Conservation (phyloP, 2,888 invertebrate genomes). For the Tipula unca region DNA sequence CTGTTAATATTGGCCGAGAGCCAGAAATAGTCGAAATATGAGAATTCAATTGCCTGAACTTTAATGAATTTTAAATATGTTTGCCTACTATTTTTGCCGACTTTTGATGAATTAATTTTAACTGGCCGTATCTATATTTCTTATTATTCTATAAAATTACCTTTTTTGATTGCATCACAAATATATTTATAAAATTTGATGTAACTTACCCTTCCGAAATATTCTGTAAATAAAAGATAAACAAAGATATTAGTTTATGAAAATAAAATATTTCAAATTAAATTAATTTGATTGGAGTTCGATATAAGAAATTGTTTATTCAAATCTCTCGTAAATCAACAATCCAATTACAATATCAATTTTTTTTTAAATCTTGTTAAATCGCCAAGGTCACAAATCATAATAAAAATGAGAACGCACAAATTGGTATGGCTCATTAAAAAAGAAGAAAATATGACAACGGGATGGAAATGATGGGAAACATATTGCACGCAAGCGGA, state of each 20-base stretch:
- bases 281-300: background rate
- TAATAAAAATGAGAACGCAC: background rate
- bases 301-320: too few species aligned
- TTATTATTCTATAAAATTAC: too few species aligned
- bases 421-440: background rate
- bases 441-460: background rate
- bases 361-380: background rate
- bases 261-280: background rate
- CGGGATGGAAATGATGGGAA: background rate
- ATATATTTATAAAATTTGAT: background rate
- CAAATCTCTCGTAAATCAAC: background rate
- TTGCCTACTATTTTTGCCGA: too few species aligned
- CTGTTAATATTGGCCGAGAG: too few species aligned
- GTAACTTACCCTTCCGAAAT: background rate
- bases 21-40: too few species aligned
- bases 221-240: background rate
- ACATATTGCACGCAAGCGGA: background rate
- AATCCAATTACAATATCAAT: background rate
- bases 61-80: too few species aligned
- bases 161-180: background rate
- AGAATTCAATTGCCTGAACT: too few species aligned
- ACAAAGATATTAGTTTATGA: background rate
- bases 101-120: too few species aligned
- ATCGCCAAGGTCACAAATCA: background rate
- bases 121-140: too few species aligned